A percentile compares a stretch with the other conserved stretches of the same genome.
Conservation (phyloP, 2,888 invertebrate genomes). For the Hipparchia sbordonii region DNA sequence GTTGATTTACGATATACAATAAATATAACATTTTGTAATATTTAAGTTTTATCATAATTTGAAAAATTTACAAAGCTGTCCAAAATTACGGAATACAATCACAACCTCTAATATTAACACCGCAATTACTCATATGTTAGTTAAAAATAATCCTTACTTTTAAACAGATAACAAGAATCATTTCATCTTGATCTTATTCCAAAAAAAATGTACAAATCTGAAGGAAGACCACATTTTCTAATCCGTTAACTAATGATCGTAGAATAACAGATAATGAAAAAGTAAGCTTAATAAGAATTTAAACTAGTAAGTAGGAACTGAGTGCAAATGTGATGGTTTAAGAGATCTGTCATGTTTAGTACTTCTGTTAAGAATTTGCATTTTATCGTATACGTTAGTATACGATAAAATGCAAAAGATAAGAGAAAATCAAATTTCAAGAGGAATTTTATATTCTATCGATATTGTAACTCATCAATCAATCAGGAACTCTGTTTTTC, state of each 20-base stretch:
- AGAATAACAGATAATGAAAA: slow-evolving; percentile 54
- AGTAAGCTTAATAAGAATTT: slow-evolving; percentile 67
- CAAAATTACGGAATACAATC: slow-evolving; percentile 29
- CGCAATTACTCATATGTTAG: slow-evolving; percentile 47
- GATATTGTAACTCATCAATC: slow-evolving; percentile 44
- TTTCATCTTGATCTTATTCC: slow-evolving; percentile 1
- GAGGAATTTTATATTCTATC: slow-evolving; percentile 39
- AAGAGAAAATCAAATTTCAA: slow-evolving; percentile 43
- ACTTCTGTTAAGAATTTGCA: too few relatives aligned
- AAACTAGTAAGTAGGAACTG: slow-evolving; percentile 81
- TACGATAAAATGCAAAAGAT: slow-evolving; percentile 73
- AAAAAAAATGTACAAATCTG: slow-evolving; percentile 44
- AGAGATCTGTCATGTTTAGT: slow-evolving; percentile 68
- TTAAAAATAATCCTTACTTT: slow-evolving; percentile 32
- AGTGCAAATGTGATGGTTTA: slow-evolving; percentile 69
- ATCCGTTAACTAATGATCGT: slow-evolving; percentile 43
- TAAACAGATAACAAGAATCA: slow-evolving; percentile 1
- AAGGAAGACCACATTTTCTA: slow-evolving; percentile 72
- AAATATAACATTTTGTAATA: neutral
- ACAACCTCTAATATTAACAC: slow-evolving; percentile 45
- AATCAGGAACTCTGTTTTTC: slow-evolving; percentile 52
- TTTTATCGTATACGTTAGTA: too few relatives aligned
- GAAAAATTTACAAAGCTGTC: slow-evolving; percentile 13
- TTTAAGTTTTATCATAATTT: neutral
- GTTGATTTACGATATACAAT: neutral